phyloP scores from a whole-genome alignment of 2,113 vertebrate species.

The Motacilla tschutschensis region DNA sequence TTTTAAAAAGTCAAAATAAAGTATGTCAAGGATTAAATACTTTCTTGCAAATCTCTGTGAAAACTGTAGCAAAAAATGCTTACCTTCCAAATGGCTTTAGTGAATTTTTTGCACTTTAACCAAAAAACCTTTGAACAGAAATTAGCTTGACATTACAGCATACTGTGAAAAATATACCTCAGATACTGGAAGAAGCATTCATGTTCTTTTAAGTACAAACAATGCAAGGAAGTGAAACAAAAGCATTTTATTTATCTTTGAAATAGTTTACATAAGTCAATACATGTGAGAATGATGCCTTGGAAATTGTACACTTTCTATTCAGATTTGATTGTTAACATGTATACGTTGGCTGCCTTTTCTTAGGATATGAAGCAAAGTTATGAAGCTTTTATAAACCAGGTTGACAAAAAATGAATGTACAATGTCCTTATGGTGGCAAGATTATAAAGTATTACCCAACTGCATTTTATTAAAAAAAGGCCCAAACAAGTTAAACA shows the following conservation, averaged over 20 bases:
- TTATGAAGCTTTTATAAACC: neutral
- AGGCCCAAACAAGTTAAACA: neutral
- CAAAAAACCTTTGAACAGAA: constrained; percentile 5
- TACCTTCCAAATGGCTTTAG: constrained; percentile 2
- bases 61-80: neutral
- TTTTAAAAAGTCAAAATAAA: neutral
- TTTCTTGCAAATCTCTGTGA: neutral
- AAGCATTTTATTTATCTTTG: constrained; percentile 26
- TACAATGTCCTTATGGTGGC: neutral
- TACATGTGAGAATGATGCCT: neutral
- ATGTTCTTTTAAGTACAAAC: neutral
- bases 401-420: constrained; percentile 5
- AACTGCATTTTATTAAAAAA: neutral
- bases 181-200: constrained; percentile 33
- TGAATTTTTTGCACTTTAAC: constrained; percentile 67
- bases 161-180: constrained; percentile 47
- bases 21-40: neutral
- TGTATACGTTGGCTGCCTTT: neutral
- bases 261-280: neutral
- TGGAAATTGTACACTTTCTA: neutral
- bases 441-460: neutral
- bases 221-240: constrained; percentile 6
- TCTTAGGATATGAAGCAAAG: neutral
- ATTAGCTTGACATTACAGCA: constrained; percentile 15
- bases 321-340: neutral